phyloP scores from a whole-genome alignment of 2,888 invertebrate genomes.

The Resseliella maxima region DNA sequence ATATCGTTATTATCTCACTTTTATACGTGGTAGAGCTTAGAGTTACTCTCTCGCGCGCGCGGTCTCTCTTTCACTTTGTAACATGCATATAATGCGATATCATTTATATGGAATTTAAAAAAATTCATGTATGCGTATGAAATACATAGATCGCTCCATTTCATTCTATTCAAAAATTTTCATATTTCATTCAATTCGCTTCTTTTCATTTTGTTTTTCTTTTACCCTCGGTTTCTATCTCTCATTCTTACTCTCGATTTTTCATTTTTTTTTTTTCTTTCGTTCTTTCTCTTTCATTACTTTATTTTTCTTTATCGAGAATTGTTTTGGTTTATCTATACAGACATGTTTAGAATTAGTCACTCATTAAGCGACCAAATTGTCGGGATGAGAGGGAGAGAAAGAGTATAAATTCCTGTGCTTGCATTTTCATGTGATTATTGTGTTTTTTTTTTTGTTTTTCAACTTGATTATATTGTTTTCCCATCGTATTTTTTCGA shows the following conservation, averaged over 20 bases:
- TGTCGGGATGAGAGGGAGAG: neutral
- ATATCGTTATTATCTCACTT: slow-evolving; percentile 53
- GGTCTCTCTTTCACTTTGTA: too few relatives aligned
- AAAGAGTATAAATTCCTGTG: neutral
- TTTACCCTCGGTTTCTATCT: too few relatives aligned
- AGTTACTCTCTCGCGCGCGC: neutral
- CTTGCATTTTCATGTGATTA: neutral
- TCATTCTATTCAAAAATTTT: neutral
- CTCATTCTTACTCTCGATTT: too few relatives aligned
- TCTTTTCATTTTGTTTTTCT: neutral
- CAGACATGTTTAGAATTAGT: slow-evolving; percentile 39
- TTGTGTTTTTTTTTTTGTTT: neutral
- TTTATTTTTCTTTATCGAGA: neutral
- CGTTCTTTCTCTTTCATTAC: too few relatives aligned
- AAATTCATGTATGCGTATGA: slow-evolving; percentile 33
- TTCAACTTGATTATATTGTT: neutral
- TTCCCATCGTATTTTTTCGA: neutral
- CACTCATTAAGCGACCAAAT: neutral
- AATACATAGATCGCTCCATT: neutral
- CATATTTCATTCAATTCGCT: slow-evolving; percentile 24
- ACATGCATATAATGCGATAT: slow-evolving; percentile 10
- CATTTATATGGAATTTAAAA: neutral
- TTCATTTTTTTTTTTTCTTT: too few relatives aligned
- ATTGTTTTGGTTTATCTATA: slow-evolving; percentile 25
- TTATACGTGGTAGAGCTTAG: slow-evolving; percentile 44